phyloP scores from a whole-genome alignment of 2,113 vertebrate species.

The Lophochroa leadbeateri region DNA sequence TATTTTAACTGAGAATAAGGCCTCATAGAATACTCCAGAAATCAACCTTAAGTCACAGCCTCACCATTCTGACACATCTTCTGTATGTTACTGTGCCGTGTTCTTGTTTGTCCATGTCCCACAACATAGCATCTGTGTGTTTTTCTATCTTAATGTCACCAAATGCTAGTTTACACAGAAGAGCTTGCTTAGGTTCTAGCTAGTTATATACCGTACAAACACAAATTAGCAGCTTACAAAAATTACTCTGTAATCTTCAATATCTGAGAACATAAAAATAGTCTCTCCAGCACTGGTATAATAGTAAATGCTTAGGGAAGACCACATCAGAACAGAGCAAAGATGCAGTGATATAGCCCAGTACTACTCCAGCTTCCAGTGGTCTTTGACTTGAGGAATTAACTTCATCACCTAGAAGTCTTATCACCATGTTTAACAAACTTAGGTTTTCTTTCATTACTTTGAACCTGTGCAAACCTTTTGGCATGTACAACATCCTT shows the following conservation, averaged over 20 bases:
- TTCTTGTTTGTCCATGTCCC: constrained; percentile 50
- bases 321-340: not conserved
- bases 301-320: not conserved
- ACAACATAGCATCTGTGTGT: constrained; percentile 33
- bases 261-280: not conserved
- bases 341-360: not conserved
- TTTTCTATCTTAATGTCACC: constrained; percentile 60
- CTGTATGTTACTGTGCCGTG: not conserved
- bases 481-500: not conserved
- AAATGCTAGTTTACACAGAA: constrained; percentile 52
- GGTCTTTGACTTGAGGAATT: not conserved
- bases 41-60: not conserved
- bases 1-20: not conserved
- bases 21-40: not conserved
- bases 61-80: not conserved
- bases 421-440: not conserved
- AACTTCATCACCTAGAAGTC: not conserved
- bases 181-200: constrained; percentile 27
- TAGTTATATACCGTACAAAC: constrained; percentile 28
- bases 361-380: not conserved
- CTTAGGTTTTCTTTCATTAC: not conserved
- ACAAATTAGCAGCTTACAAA: constrained; percentile 46
- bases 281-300: not conserved
- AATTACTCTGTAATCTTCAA: not conserved
- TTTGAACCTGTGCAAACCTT: not conserved